Evolutionary conservation across 2,888 invertebrate species (phyloP).

Genomic region (Spilarctia lutea): DNA sequence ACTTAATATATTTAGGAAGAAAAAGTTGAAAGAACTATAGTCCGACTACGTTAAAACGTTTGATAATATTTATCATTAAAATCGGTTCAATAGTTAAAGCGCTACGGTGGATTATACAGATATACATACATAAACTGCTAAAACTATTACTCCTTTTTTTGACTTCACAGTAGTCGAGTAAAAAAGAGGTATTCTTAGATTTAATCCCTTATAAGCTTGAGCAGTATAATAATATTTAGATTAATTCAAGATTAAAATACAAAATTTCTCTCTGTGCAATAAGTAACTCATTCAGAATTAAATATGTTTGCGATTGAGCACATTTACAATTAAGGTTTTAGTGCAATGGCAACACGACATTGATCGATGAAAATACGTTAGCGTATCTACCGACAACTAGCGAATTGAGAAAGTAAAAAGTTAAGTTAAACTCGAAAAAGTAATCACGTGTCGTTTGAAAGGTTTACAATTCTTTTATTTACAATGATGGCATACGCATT

Average conservation of each 20-base stretch:
- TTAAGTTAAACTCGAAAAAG: slow-evolving; percentile 33
- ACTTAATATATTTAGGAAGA: not conserved
- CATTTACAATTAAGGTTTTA: slow-evolving; percentile 45
- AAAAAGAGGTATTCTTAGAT: not conserved
- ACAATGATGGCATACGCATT: slow-evolving; percentile 15
- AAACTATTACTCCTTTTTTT: too few species aligned
- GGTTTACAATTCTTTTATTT: slow-evolving; percentile 23
- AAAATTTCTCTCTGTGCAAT: not conserved
- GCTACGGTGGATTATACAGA: too few species aligned
- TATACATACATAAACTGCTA: too few species aligned
- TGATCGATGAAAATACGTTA: slow-evolving; percentile 58
- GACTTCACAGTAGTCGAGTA: not conserved
- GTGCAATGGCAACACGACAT: slow-evolving; percentile 49
- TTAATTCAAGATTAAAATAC: not conserved
- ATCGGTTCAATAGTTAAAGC: too few species aligned
- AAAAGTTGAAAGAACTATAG: too few species aligned
- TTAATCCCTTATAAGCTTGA: fast-evolving
- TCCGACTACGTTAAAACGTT: too few species aligned
- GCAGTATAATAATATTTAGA: not conserved
- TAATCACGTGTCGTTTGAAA: slow-evolving; percentile 30
- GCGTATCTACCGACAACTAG: slow-evolving; percentile 47
- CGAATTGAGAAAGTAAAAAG: slow-evolving; percentile 29
- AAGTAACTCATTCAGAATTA: not conserved
- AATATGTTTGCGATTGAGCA: slow-evolving; percentile 14
- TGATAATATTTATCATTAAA: too few species aligned